Evolutionary conservation across 1,140 invertebrate species (phyloP), one percentile per base, ranked within the genome.

Genomic region (Lucilia cuprina): DNA sequence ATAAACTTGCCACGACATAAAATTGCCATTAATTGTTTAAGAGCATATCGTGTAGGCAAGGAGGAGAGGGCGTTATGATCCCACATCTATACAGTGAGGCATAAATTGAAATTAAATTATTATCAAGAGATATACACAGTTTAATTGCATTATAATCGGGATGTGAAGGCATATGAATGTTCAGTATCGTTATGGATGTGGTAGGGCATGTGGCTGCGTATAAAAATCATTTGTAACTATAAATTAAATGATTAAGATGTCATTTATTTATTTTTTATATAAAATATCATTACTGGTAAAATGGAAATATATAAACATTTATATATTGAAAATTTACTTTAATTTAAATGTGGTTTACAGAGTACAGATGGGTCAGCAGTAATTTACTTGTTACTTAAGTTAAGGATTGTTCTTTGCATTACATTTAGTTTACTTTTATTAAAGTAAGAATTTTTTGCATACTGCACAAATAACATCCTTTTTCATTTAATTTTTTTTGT

Each of bases 41-140:
- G 65, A 70, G 65, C 65, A 70, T 70, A n/a, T n/a, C 55, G 50
- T 5, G 2, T 0, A 7, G n/a, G 25, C 25, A 30, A 30, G 25
- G 13, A 60, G 55, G 14, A n/a, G 14, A 14, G 13, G 55, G 55
- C n/a, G 25, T n/a, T 30, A 3, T 1, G 25, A 30, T 30, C 3
- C 55, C 14, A 17, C 55, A n/a, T 2, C n/a, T 30, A 30, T 30
- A 30, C n/a, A 60, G 41, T 41, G 50, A 55, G 50, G 17, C 41
- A 55, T 55, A 55, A 21, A 70, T 21, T 70, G 65, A 21, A 70
- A 70, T 70, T 70, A 70, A 70, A 70, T 70, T 70, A 70, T 70
- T 70, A n/a, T 70, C 65, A 70, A 70, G 65, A 70, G 65, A 70
- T 21, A 70, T 21, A 70, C 12, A 55, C 17, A 70, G 3, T 60